Evolutionary conservation across 2,797 vertebrate species (phyloP).

Genomic region (Enteromius afrohamiltoni): DNA sequence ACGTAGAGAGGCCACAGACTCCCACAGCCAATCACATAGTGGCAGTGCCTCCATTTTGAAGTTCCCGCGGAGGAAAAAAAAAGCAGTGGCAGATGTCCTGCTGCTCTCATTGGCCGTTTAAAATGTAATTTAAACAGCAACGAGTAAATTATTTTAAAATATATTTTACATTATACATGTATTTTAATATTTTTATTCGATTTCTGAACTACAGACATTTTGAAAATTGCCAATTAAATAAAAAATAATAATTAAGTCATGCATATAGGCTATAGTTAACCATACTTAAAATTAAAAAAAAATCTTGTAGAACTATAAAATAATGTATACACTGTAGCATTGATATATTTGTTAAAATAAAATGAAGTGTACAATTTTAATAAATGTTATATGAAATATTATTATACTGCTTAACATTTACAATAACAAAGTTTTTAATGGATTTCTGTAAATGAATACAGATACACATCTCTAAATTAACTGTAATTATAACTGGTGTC

Average conservation of each 20-base stretch:
- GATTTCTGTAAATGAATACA: neutral
- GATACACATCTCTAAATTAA: neutral
- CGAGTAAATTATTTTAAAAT: neutral
- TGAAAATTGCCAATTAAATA: neutral
- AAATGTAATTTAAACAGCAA: constrained; percentile 19
- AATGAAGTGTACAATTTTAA: neutral
- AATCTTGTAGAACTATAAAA: neutral
- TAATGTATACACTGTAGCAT: neutral
- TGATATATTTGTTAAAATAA: neutral
- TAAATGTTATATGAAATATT: neutral
- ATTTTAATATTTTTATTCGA: neutral
- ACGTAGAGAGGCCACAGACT: constrained; percentile 43
- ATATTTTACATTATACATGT: neutral
- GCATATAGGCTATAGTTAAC: too few species aligned
- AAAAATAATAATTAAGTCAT: too few species aligned
- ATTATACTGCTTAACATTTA: neutral
- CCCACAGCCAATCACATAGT: constrained; percentile 44
- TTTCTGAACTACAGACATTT: neutral
- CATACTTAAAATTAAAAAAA: too few species aligned
- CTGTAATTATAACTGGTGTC: neutral
- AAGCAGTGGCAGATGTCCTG: constrained; percentile 22
- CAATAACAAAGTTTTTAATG: neutral
- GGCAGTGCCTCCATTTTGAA: constrained; percentile 61
- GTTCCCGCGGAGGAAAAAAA: constrained; percentile 36
- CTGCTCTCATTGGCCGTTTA: neutral